Base-by-base conservation (phyloP, 2,797 vertebrate genomes). In the Discoglossus pictus region DNA sequence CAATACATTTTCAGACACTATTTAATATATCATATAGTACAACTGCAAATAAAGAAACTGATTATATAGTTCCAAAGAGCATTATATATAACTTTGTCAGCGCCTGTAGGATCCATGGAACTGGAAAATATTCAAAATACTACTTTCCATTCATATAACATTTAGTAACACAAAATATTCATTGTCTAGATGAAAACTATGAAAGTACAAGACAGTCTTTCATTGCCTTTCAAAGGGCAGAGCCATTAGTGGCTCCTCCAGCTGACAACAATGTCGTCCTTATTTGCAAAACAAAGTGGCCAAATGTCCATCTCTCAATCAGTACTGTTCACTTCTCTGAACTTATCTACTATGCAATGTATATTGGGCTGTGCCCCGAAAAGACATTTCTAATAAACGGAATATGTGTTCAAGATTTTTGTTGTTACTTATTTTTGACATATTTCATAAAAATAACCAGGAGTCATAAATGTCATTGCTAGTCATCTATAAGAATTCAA, bases 211-310 rank as follows among this genome's bases (percentile, higher is more conserved):
- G 52, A 48, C 24, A 18, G 23, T 35, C 53, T 48, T 66, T 66
- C 53, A 66, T 66, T 58, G 9, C 53, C 24, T 31, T 23, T 48
- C 23, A 52, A 64, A 64, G 61, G 44, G 25, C 61, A 64, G 44
- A 65, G 35, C 24, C 36, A 60, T 51, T 36, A 68, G 46, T 46
- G 48, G 20, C 20, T 46, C 38, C 51, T 25, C 56, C 58, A 69
- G 39, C 21, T 47, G 46, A 27, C 13, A 69, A 69, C 50, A 62
- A 61, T 55, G 42, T 40, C 58, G 62, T 13, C 21, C 15, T 61
- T 62, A 54, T 69, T 47, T 61, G 47, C 40, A 48, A 61, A 61
- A 54, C 48, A 61, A 47, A 54, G 34, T n/a, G 39, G 54, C 35
- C 54, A 51, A 59, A 51, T 50, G 44, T 50, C 36, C 55, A 43